These are phyloP conservation scores for Drosophila maculinotata DNA, from an alignment of 2,888 invertebrate genomes.

Conservation along the genomic window DNA sequence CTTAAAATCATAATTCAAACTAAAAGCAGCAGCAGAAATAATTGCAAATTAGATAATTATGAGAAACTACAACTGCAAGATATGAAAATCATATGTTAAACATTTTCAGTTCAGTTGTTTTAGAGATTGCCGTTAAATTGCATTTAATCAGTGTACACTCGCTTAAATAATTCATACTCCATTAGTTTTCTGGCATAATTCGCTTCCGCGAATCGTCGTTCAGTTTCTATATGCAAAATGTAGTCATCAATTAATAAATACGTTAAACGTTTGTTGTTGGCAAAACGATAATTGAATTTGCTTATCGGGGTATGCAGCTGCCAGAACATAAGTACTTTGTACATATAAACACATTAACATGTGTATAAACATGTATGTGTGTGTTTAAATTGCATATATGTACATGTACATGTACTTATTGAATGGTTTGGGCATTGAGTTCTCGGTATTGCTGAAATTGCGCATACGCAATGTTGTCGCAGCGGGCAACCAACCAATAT, in stretches of 20 bases:
- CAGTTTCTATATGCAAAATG: constrained; percentile 8
- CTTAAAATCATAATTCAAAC: too few species aligned
- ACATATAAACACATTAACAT: background rate
- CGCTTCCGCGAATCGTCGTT: too few species aligned
- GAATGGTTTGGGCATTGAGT: constrained; percentile 34
- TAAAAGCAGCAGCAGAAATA: too few species aligned
- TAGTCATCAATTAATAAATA: constrained; percentile 44
- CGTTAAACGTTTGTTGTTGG: constrained; percentile 22
- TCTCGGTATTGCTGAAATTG: constrained; percentile 31
- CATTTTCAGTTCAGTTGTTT: too few species aligned
- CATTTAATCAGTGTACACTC: too few species aligned
- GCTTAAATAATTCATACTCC: too few species aligned
- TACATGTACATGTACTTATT: constrained; percentile 10
- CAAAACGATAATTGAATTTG: constrained; percentile 53
- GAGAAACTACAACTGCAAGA: too few species aligned
- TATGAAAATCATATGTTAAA: too few species aligned
- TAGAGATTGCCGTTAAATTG: too few species aligned
- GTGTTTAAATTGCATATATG: too few species aligned
- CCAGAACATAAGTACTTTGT: constrained; percentile 15
- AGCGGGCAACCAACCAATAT: constrained; percentile 31
- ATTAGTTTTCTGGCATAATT: too few species aligned
- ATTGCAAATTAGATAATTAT: too few species aligned
- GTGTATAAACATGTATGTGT: background rate
- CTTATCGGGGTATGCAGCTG: constrained; percentile 34
- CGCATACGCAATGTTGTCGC: constrained; percentile 38